Evolutionary conservation across 2,113 vertebrate species (phyloP), one percentile per base, ranked within the genome.

Genomic region (Ia io): DNA sequence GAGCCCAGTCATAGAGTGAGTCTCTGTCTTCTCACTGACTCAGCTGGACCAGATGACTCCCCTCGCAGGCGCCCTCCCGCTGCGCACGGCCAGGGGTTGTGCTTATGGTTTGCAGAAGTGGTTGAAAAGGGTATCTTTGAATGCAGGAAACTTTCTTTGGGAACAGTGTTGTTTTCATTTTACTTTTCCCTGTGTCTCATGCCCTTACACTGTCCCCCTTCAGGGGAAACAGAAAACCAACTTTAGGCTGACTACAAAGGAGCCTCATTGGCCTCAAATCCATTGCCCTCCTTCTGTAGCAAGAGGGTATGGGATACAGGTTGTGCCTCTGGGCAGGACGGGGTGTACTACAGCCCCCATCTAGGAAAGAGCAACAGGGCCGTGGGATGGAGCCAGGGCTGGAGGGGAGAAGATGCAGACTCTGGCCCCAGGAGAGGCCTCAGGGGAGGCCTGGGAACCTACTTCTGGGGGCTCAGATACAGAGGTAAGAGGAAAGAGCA

Each of bases 1-100:
- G 53, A 83, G 12, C n/a, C 44, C 1, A 0, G 2, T 23, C 6
- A 22, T 6, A 23, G 18, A 69, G 30, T 1, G 23, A 40, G 6
- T 17, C n/a, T 42, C 6, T 1, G 11, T 20, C 71, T 71, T 9
- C 78, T 84, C 12, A 3, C 8, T 18, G n/a, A 28, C 18, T 22
- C 2, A 18, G n/a, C 32, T 16, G 22, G 65, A 20, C n/a, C 9
- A 56, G 13, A 16, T 1, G 37, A 37, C 6, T 32, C 47, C n/a
- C 37, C 7, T 51, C 30, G 32, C 12, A 28, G 37, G 12, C 44
- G 16, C 61, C 51, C 67, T 51, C 3, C 35, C 73, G 28, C 28
- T 25, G 42, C 35, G 44, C 35, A 23, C 18, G 51, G 9, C 42
- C 5, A 1, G 30, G 30, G 28, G 7, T 22, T 16, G 42, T 44